phyloP scores from a whole-genome alignment of 2,113 vertebrate species.

The Pachypanchax playfairii region DNA sequence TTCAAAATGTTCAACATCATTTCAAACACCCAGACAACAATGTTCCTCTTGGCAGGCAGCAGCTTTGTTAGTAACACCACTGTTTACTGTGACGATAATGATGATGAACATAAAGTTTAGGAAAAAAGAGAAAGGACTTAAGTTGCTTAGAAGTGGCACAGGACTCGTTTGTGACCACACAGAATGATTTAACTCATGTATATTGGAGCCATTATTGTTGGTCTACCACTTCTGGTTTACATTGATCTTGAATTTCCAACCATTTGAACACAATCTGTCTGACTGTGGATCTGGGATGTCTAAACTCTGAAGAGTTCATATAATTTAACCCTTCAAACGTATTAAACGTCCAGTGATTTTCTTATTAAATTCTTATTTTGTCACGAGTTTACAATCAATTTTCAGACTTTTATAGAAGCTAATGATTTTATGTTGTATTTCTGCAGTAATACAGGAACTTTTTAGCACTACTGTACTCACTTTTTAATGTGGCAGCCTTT shows the following conservation, averaged over 20 bases:
- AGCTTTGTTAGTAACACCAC: neutral
- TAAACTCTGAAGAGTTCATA: neutral
- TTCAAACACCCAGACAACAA: neutral
- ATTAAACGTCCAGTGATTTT: too few relatives aligned
- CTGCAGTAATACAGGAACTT: neutral
- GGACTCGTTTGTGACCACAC: neutral
- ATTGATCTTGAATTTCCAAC: neutral
- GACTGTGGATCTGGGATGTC: neutral
- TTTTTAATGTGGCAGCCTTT: slow-evolving; percentile 70
- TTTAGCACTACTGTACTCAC: slow-evolving; percentile 43
- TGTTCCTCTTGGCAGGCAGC: neutral
- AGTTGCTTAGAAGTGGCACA: slow-evolving; percentile 1
- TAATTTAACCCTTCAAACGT: neutral
- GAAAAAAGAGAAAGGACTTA: neutral
- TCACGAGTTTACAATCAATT: neutral
- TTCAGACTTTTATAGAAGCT: neutral
- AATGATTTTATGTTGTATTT: neutral
- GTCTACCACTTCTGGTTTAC: neutral
- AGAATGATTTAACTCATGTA: neutral
- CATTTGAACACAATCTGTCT: slow-evolving; percentile 2
- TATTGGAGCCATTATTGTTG: neutral
- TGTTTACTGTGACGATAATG: neutral
- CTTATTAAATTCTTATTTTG: neutral
- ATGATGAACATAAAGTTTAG: neutral
- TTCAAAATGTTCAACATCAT: neutral